phyloP scores from a whole-genome alignment of 2,888 invertebrate species.

The Prosopocoilus inquinatus region DNA sequence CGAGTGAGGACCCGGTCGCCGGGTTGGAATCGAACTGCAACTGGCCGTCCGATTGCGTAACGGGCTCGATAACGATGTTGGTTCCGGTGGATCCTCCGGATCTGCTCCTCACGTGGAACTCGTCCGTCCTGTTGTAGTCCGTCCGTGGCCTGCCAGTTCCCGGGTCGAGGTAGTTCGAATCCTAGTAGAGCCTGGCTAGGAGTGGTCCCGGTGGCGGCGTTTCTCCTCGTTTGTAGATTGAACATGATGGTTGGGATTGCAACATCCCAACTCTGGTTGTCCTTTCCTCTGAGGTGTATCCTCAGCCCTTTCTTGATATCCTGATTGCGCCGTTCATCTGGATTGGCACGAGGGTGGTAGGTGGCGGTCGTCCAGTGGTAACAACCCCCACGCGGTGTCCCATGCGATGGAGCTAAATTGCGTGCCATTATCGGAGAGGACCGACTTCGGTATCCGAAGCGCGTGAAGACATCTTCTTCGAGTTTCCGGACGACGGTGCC shows the following conservation, averaged over 20 bases:
- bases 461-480: slow-evolving; percentile 17
- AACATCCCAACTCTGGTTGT: slow-evolving; percentile 11
- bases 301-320: slow-evolving; percentile 30
- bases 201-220: slow-evolving; percentile 18
- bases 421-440: slow-evolving; percentile 20
- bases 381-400: slow-evolving; percentile 17
- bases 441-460: slow-evolving; percentile 17
- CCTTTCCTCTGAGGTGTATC: not conserved
- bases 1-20: too few relatives aligned
- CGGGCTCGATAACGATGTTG: too few relatives aligned
- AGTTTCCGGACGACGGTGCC: slow-evolving; percentile 6
- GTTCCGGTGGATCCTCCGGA: too few relatives aligned
- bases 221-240: slow-evolving; percentile 12
- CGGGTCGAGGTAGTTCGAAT: slow-evolving; percentile 12
- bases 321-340: slow-evolving; percentile 29
- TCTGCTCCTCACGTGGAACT: too few relatives aligned
- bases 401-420: slow-evolving; percentile 7
- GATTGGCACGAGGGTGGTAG: slow-evolving; percentile 31
- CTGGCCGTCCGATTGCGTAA: too few relatives aligned
- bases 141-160: slow-evolving; percentile 7
- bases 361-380: slow-evolving; percentile 27
- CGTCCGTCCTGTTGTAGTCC: too few relatives aligned
- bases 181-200: slow-evolving; percentile 17
- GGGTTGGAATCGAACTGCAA: too few relatives aligned
- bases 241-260: slow-evolving; percentile 3